These are phyloP conservation scores for Stenodera caucasica DNA, from an alignment of 2,888 invertebrate genomes.

Conservation along the genomic window DNA sequence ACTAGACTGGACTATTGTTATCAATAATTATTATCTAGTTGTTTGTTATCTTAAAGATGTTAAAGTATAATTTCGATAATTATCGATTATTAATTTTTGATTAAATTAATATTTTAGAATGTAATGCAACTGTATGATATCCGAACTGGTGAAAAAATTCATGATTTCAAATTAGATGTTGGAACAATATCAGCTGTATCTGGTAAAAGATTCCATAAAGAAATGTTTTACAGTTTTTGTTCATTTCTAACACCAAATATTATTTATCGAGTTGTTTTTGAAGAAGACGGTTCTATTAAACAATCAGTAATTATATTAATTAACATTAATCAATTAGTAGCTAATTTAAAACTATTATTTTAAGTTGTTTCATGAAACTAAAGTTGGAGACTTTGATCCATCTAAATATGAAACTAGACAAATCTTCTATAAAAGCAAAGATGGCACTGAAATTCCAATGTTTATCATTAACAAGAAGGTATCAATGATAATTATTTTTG, in stretches of 20 bases:
- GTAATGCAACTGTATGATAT: conserved; percentile 80
- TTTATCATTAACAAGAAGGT: conserved; percentile 85
- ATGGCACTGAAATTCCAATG: conserved; percentile 94
- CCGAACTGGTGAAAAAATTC: conserved; percentile 69
- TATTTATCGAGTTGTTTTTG: conserved; percentile 85
- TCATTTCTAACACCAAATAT: conserved; percentile 90
- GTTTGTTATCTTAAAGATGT: conserved; percentile 92
- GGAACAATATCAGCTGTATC: conserved; percentile 85
- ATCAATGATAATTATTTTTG: neutral
- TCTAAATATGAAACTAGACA: conserved; percentile 81
- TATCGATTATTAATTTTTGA: neutral
- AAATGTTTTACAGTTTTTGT: conserved; percentile 92
- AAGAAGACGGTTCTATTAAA: conserved; percentile 55
- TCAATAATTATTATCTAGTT: conserved; percentile 82
- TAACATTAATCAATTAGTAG: conserved; percentile 4
- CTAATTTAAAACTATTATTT: conserved; percentile 22
- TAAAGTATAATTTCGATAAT: conserved; percentile 64
- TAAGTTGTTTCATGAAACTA: conserved; percentile 82
- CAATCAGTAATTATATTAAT: conserved; percentile 60
- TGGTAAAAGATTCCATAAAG: conserved; percentile 80
- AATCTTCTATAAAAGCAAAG: conserved; percentile 90
- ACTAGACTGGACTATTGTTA: conserved; percentile 84
- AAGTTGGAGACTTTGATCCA: conserved; percentile 79
- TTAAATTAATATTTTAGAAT: conserved; percentile 62
- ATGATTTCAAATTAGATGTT: conserved; percentile 78